Percentiles rank a stretch among this genome's conserved stretches.
Evolutionary conservation across 2,888 invertebrate genomes (phyloP).

Genomic region (Amphipyra berbera): DNA sequence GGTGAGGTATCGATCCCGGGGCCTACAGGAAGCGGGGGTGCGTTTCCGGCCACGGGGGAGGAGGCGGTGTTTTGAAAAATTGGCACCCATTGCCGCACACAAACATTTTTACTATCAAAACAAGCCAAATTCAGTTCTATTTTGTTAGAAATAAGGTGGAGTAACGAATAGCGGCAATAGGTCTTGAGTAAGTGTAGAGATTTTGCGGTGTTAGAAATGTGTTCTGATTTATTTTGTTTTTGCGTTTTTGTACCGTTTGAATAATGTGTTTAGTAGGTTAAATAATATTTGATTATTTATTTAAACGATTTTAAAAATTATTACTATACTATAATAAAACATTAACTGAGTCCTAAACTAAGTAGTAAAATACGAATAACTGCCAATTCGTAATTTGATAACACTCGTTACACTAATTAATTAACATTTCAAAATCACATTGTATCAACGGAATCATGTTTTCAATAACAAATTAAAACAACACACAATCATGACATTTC

Average conservation of each 20-base stretch:
- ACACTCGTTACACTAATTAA: constrained; percentile 38
- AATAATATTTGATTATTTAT: constrained; percentile 40
- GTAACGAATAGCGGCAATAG: constrained; percentile 17
- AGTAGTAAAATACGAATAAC: background rate
- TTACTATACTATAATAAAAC: background rate
- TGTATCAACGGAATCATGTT: constrained; percentile 35
- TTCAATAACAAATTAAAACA: constrained; percentile 38
- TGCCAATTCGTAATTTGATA: constrained; percentile 13
- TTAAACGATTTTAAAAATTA: constrained; percentile 5
- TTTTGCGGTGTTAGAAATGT: constrained; percentile 66
- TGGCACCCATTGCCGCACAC: constrained; percentile 82
- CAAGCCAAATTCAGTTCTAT: constrained; percentile 68
- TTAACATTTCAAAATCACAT: constrained; percentile 33
- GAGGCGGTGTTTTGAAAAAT: constrained; percentile 88
- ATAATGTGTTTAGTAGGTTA: constrained; percentile 35
- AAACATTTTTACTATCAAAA: constrained; percentile 67
- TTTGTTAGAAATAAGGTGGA: constrained; percentile 55
- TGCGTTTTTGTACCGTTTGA: constrained; percentile 58
- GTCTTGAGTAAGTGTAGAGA: constrained; percentile 61
- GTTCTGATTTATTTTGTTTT: constrained; percentile 71
- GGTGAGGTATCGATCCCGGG: constrained; percentile 85
- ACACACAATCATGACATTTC: constrained; percentile 40
- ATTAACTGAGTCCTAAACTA: constrained; percentile 1
- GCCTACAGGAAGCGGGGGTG: constrained; percentile 85
- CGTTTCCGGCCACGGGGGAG: constrained; percentile 77